Percentiles rank a stretch among this genome's conserved stretches.
phyloP scores from a whole-genome alignment of 2,113 vertebrate genomes.

The Oxyura jamaicensis region DNA sequence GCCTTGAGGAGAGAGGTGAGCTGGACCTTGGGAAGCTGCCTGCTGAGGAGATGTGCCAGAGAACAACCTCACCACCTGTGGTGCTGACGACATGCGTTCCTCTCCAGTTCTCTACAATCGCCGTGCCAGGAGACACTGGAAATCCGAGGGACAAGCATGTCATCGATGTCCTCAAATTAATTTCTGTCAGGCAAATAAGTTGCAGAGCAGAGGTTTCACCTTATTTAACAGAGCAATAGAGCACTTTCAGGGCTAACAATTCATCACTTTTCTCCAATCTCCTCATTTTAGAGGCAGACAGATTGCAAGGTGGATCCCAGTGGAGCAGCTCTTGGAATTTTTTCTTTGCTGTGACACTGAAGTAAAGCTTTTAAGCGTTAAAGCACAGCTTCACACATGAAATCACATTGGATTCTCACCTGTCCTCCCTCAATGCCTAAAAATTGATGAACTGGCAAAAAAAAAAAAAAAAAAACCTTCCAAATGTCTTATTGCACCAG shows the following conservation, averaged over 20 bases:
- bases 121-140: slow-evolving; percentile 77
- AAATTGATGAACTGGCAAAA: not conserved
- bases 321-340: not conserved
- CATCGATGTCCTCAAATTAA: not conserved
- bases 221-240: not conserved
- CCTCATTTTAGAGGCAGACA: not conserved
- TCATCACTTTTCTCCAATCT: not conserved
- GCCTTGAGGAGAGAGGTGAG: not conserved
- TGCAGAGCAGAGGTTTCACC: not conserved
- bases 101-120: slow-evolving; percentile 77
- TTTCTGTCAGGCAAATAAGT: not conserved
- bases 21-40: not conserved
- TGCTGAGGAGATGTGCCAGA: not conserved
- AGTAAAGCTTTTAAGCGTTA: not conserved
- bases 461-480: not conserved
- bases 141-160: slow-evolving; percentile 75
- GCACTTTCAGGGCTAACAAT: not conserved
- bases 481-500: not conserved
- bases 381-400: not conserved
- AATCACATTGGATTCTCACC: not conserved
- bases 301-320: not conserved
- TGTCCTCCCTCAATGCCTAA: not conserved
- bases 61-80: not conserved
- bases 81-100: not conserved
- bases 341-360: not conserved